phyloP scores from a whole-genome alignment of 2,113 vertebrate species.

The Siniperca chuatsi region DNA sequence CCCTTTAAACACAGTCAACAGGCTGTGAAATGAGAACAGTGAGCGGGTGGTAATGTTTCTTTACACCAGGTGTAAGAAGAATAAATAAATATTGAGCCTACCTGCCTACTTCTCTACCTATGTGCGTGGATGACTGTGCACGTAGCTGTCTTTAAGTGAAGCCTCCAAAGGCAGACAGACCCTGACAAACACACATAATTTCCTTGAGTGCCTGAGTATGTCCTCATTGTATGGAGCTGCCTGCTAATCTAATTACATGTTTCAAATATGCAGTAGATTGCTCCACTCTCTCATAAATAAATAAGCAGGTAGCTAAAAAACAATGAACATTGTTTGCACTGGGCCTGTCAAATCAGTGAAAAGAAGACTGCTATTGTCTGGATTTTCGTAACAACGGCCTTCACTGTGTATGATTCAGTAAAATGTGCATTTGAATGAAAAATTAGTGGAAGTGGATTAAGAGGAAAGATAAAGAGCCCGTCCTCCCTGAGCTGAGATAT shows the following conservation, averaged over 20 bases:
- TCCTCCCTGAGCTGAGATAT: background rate
- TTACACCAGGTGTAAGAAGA: slow-evolving; percentile 40
- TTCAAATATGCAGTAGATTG: slow-evolving; percentile 69
- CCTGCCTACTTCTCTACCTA: background rate
- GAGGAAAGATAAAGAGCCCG: background rate
- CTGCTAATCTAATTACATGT: slow-evolving; percentile 65
- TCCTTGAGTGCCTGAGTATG: slow-evolving; percentile 18
- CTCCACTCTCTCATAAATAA: slow-evolving; percentile 62
- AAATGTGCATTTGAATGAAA: slow-evolving; percentile 50
- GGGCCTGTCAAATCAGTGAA: slow-evolving; percentile 52
- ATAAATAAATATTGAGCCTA: slow-evolving; percentile 58
- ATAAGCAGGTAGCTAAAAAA: slow-evolving; percentile 58
- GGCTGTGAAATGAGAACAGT: slow-evolving; percentile 71
- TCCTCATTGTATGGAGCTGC: slow-evolving; percentile 39
- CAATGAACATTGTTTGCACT: slow-evolving; percentile 67
- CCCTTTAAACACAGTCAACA: slow-evolving; percentile 68
- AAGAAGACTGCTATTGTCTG: slow-evolving; percentile 37
- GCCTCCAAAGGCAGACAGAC: background rate
- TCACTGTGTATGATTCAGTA: slow-evolving; percentile 36
- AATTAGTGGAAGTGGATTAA: slow-evolving; percentile 7
- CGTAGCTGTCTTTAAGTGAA: background rate
- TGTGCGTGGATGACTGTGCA: background rate
- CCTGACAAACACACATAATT: slow-evolving; percentile 34
- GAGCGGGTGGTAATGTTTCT: slow-evolving; percentile 59
- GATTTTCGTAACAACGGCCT: slow-evolving; percentile 28